Base-by-base conservation (phyloP, 2,888 invertebrate species). In the Phasia obesa region DNA sequence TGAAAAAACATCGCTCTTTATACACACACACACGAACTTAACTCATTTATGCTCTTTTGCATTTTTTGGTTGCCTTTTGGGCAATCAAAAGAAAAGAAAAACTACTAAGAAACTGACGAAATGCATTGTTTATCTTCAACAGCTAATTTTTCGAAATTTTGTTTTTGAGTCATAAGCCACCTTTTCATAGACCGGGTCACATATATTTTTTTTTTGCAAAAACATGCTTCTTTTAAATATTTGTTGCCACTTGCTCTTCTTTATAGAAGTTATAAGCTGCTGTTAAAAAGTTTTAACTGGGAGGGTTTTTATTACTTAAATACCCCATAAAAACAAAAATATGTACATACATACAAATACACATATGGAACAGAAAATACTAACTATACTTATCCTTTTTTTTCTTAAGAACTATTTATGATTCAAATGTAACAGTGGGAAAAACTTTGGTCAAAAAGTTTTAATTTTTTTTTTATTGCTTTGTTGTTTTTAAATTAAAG, bases 341-440 rank as follows among this genome's bases (percentile, higher is more conserved):
- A n/a, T n/a, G n/a, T n/a, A 35, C 35, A 64, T 55, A 25, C 35
- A 62, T 42, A 4, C 44, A 44, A 4, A 69, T 13, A 57, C 2
- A 35, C 35, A 11, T 35, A 35, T 35, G 11, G 3, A 11, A 11
- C 11, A 11, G 9, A 35, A 9, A 7, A 31, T n/a, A 47, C 27
- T 27, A 44, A 19, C 31, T 31, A 71, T 83, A 79, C 78, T 83
- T 83, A 79, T 79, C 71, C 53, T 65, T 64, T 57, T 27, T 47
- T 23, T 59, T 35, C 23, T 79, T 44, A 70, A 81, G 44, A 65
- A 25, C 47, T 47, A 25, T 62, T 44, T 64, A 7, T 47, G 53
- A 53, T 53, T 17, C 53, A 55, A 75, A 64, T 76, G 49, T 47
- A 19, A n/a, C 44, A 60, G 57, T 19, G 23, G 47, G 31, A 65